Base-by-base conservation (phyloP, 2,888 invertebrate species). In the Matsumyia berberina region DNA sequence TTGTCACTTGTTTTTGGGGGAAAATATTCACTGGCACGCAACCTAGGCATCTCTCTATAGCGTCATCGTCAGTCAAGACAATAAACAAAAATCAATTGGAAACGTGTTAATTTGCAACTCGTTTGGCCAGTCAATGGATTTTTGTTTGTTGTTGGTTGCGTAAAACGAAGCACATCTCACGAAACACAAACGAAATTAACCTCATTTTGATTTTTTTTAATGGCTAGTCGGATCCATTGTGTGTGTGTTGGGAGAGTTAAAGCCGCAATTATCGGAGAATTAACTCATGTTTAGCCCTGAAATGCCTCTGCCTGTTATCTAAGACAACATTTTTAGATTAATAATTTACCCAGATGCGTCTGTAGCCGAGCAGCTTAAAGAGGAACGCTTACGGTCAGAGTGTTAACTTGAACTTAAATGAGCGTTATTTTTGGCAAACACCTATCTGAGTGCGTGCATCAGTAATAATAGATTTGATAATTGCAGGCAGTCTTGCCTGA, bases 91-190 rank as follows among this genome's bases (percentile, higher is more conserved):
- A 72, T 73, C 69, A 60, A 74, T 79, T 58, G 33, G 51, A 58
- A 74, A 80, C 74, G 74, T 85, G 79, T 79, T 79, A 79, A 79
- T 73, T 79, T 69, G 69, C 83, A 85, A 80, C 83, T 42, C 73
- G 83, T 79, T 69, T 79, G 69, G 37, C 64, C 74, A 74, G 69
- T 55, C 57, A 17, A 24, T 15, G 62, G 82, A 67, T 37, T 66
- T 17, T 37, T 57, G 24, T 17, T 9, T 8, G 24, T 19, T 35
- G 15, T 55, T 17, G 78, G 42, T 83, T 83, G 78, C 72, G 46
- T 73, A 78, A 78, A 67, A 33, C 24, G 35, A 53, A 33, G 44
- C 19, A 24, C 39, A 62, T 33, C 37, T 17, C n/a, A 51, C n/a
- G 62, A 55, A 73, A 24, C n/a, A 49, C 51, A 82, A 77, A 70